These are phyloP conservation scores for Tenrec ecaudatus DNA, from an alignment of 2,113 vertebrate genomes.

Conservation along the genomic window DNA sequence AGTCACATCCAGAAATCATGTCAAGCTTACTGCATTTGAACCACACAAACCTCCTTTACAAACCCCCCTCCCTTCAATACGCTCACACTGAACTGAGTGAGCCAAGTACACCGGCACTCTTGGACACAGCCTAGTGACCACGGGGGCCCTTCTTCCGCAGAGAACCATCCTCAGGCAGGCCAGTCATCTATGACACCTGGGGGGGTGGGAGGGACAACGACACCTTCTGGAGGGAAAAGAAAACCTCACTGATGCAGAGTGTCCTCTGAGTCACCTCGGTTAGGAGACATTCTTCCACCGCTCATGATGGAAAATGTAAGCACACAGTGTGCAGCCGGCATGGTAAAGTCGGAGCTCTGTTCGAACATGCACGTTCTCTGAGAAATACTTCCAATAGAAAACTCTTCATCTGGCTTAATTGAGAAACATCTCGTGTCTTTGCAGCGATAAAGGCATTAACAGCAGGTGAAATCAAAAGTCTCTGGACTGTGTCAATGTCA, in stretches of 20 bases:
- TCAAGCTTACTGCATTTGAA: background rate
- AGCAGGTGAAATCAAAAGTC: background rate
- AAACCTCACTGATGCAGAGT: background rate
- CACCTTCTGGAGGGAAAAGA: background rate
- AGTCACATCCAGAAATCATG: background rate
- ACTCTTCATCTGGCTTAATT: background rate
- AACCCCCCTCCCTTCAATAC: background rate
- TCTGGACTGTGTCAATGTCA: background rate
- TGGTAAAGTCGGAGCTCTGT: background rate
- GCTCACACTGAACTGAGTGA: background rate
- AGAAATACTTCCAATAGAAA: constrained; percentile 29
- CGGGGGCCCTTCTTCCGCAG: no score
- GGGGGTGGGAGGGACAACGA: background rate
- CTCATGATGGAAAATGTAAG: background rate
- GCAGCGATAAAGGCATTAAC: background rate
- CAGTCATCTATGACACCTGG: background rate
- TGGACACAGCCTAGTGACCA: no score
- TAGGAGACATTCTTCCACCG: background rate
- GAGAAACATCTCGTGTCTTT: background rate
- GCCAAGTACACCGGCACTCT: background rate
- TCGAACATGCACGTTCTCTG: background rate
- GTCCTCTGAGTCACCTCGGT: background rate
- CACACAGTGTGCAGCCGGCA: background rate
- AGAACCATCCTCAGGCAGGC: background rate
- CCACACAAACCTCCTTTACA: background rate